A percentile compares a stretch with the other conserved stretches of the same genome.
These are phyloP conservation scores for Bombus consobrinus DNA, from an alignment of 1,140 invertebrate genomes.

Conservation along the genomic window DNA sequence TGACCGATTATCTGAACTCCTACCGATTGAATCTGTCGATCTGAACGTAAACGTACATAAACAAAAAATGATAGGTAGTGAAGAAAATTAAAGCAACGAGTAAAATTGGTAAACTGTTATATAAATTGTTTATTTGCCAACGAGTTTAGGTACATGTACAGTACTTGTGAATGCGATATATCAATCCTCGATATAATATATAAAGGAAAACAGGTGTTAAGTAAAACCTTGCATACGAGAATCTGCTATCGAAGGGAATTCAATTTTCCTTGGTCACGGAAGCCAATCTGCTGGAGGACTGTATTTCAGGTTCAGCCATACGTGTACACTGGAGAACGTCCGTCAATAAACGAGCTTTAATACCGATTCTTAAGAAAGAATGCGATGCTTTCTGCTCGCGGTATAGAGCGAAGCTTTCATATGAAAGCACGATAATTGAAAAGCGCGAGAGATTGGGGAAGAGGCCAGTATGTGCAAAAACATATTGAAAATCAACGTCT, in stretches of 20 bases:
- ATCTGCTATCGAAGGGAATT: neutral
- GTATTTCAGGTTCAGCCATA: neutral
- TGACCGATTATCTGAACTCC: too few relatives aligned
- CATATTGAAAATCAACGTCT: slow-evolving; percentile 19
- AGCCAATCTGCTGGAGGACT: neutral
- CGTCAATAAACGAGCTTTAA: neutral
- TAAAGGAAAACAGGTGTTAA: neutral
- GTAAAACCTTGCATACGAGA: too few relatives aligned
- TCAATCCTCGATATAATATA: too few relatives aligned
- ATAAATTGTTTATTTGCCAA: too few relatives aligned
- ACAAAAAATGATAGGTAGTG: too few relatives aligned
- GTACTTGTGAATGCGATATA: too few relatives aligned
- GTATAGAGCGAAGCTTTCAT: neutral
- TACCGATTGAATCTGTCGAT: too few relatives aligned
- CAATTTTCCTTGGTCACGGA: neutral
- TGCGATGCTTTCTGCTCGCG: neutral
- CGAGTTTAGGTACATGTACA: too few relatives aligned
- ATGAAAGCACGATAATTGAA: slow-evolving; percentile 27
- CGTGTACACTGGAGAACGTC: neutral
- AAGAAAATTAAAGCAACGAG: too few relatives aligned
- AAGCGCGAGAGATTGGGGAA: neutral
- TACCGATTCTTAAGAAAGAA: neutral
- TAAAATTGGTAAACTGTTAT: too few relatives aligned
- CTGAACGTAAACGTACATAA: too few relatives aligned
- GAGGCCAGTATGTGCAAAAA: neutral